These are phyloP conservation scores for Candidula unifasciata DNA, from an alignment of 2,888 invertebrate genomes.

Conservation along the genomic window DNA sequence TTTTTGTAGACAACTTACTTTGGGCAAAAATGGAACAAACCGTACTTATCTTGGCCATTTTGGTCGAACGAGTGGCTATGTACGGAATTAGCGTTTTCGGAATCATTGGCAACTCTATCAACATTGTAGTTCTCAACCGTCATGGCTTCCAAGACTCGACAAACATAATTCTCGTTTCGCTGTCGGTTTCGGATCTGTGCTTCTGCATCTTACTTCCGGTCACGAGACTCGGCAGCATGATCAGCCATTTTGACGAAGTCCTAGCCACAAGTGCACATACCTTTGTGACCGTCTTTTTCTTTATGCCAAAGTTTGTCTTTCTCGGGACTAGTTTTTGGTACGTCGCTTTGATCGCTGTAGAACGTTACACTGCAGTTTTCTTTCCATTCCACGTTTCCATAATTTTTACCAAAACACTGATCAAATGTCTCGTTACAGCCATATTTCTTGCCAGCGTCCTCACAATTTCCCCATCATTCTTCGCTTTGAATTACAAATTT, in stretches of 20 bases:
- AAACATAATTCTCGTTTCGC: constrained; percentile 18
- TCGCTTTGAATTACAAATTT: constrained; percentile 9
- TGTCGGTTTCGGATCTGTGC: constrained; percentile 18
- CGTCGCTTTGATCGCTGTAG: constrained; percentile 13
- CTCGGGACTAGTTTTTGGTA: constrained; percentile 21
- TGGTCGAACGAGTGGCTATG: not conserved
- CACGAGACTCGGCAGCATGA: constrained; percentile 2
- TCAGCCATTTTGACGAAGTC: constrained; percentile 2
- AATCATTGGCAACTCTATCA: constrained; percentile 16
- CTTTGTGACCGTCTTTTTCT: not conserved
- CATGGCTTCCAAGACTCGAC: constrained; percentile 35
- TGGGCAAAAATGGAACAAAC: no score
- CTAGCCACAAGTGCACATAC: not conserved
- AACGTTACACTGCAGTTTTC: constrained; percentile 28
- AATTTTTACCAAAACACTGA: not conserved
- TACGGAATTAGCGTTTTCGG: constrained; percentile 21
- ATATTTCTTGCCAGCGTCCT: not conserved
- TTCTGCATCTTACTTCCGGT: constrained; percentile 18
- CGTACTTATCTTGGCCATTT: not conserved
- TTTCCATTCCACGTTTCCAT: constrained; percentile 19
- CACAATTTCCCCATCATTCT: constrained; percentile 21
- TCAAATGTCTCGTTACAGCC: not conserved
- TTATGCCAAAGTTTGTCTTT: constrained; percentile 38
- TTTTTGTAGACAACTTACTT: no score
- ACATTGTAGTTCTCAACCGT: constrained; percentile 12